A percentile compares a stretch with the other conserved stretches of the same genome.
Conservation (phyloP, 2,113 vertebrate genomes). For the Hyperopisus bebe region DNA sequence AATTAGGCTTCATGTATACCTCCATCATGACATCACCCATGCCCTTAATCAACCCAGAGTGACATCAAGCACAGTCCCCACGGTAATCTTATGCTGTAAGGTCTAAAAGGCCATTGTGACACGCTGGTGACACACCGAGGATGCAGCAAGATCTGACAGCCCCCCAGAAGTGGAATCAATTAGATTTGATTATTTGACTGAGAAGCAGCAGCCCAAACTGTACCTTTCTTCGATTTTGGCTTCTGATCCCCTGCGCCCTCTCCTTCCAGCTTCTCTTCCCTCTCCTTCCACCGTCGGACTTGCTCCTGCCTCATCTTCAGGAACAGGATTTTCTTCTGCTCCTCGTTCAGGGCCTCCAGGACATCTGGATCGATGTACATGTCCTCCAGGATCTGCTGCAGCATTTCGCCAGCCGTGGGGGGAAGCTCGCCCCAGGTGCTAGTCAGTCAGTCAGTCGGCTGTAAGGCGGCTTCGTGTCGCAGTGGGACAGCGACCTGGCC, state of each 20-base stretch:
- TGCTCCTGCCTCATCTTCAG: constrained; percentile 72
- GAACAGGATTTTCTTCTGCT: constrained; percentile 67
- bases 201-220: not conserved
- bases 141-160: not conserved
- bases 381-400: constrained; percentile 66
- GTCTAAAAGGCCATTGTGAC: not conserved
- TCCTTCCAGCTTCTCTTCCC: constrained; percentile 51
- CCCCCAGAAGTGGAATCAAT: not conserved
- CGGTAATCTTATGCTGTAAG: not conserved
- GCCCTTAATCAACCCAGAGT: not conserved
- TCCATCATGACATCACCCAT: not conserved
- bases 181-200: too few relatives aligned
- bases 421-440: not conserved
- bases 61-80: not conserved
- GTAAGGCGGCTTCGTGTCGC: not conserved
- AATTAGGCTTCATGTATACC: not conserved
- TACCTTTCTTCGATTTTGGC: constrained; percentile 53
- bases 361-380: constrained; percentile 71
- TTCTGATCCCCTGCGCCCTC: constrained; percentile 26
- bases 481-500: not conserved
- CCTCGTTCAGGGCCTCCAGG: constrained; percentile 64
- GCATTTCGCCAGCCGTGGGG: constrained; percentile 44
- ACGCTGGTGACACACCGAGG: not conserved
- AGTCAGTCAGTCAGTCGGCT: not conserved
- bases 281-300: constrained; percentile 63